A percentile compares a stretch with the other conserved stretches of the same genome.
Evolutionary conservation across 2,797 vertebrate species (phyloP).

Genomic region (Mus minutoides): DNA sequence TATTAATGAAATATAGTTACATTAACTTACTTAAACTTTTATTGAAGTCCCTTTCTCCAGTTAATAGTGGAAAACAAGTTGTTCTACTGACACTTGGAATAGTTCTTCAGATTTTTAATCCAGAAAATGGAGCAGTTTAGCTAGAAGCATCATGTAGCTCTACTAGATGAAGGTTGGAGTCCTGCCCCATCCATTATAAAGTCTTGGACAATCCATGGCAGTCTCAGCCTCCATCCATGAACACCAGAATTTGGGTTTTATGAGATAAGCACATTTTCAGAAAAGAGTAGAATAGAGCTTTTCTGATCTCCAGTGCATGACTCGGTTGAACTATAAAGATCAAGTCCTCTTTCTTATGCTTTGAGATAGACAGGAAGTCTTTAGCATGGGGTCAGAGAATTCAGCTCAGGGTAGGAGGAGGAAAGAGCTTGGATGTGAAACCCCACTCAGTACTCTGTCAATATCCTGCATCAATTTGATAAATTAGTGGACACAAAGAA

Average conservation of each 20-base stretch:
- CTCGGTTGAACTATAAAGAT: not conserved
- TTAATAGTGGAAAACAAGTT: not conserved
- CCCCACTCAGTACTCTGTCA: not conserved
- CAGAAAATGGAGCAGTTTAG: not conserved
- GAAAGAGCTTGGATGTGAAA: not conserved
- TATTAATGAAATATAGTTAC: not conserved
- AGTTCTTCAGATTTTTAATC: not conserved
- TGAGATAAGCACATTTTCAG: not conserved
- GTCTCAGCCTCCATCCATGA: not conserved
- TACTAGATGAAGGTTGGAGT: not conserved
- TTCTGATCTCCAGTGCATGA: not conserved
- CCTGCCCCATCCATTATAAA: not conserved
- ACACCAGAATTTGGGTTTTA: no score
- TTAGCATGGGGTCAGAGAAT: not conserved
- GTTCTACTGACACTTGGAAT: not conserved
- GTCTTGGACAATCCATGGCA: accelerated
- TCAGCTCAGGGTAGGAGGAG: not conserved
- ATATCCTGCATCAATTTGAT: no score
- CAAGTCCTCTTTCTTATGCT: not conserved
- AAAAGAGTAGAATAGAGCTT: not conserved
- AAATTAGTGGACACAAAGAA: not conserved
- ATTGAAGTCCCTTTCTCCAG: not conserved
- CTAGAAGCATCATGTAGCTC: not conserved
- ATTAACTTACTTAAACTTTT: not conserved
- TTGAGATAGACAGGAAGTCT: not conserved